Evolutionary conservation across 53 echinoderm and acorn worm species (phyloP), one percentile per base, ranked within the genome.

Genomic region (Astropecten irregularis): DNA sequence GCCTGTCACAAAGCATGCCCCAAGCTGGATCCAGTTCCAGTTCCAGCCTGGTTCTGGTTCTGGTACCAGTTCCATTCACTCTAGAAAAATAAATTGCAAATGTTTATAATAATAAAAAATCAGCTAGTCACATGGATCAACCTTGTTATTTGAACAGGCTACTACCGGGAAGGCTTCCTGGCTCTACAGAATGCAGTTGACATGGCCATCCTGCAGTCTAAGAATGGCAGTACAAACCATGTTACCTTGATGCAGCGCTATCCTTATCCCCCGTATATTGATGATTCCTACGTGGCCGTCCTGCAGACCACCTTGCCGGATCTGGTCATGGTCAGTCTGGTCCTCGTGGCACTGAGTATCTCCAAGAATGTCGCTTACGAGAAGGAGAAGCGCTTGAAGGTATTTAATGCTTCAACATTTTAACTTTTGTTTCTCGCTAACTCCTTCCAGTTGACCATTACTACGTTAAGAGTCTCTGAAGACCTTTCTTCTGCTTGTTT

Each of bases 191-290:
- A 88, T 22, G 91, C 90, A 19, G 36, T 91, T 1, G 90, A 91
- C 74, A 88, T 74, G 64, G 91, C 94, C 27, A 49, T 94, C n/a
- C 56, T 94, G 25, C 85, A 88, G 82, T 58, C 58, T 18, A 66
- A 73, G 35, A 60, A 65, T 9, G 83, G 42, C 3, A 57, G 30
- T 23, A 57, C 59, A 0, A 50, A 70, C 16, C 87, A 87, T 30
- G 64, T 84, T 5, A 77, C 84, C 18, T 46, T 82, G n/a, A 84
- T 94, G 76, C 81, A 83, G 19, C 83, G 94, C 11, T 94, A 91
- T 74, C 94, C 91, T 2, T 94, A 94, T 67, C 91, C 94, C 4
- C 91, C 94, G 15, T 94, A 94, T 81, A 70, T 85, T n/a, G 94
- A 91, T 27, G 94, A 94, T 22, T 39, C 34, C 5, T 91, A 83